These are phyloP conservation scores for Siphlonurus alternatus DNA, from an alignment of 2,888 invertebrate genomes.

Conservation along the genomic window DNA sequence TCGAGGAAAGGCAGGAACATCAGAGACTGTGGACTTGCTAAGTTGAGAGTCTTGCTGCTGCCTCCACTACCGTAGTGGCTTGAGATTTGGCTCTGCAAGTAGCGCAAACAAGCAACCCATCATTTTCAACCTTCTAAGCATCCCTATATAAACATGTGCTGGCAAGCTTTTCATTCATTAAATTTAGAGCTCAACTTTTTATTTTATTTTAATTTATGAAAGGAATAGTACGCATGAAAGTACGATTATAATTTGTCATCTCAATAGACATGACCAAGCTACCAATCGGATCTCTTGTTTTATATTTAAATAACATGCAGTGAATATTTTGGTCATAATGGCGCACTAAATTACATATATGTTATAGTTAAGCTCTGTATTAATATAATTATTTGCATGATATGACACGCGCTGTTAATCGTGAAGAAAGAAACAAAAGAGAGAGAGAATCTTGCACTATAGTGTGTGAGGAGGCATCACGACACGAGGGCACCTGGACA, in stretches of 20 bases:
- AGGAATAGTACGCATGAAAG: background rate
- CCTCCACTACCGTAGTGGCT: conserved; percentile 30
- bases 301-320: background rate
- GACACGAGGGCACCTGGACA: background rate
- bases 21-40: conserved; percentile 43
- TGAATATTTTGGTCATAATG: background rate
- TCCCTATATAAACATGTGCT: background rate
- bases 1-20: conserved; percentile 55
- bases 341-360: background rate
- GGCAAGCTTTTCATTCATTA: background rate
- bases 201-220: background rate
- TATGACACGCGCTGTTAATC: too few relatives aligned
- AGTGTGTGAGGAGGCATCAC: background rate
- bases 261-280: background rate
- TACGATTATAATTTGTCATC: background rate
- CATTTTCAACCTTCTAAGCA: background rate
- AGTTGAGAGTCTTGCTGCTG: conserved; percentile 26
- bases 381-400: too few relatives aligned
- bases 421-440: background rate
- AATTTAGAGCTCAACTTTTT: background rate
- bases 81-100: conserved; percentile 37
- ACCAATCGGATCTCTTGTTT: too few relatives aligned
- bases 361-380: background rate
- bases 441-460: background rate
- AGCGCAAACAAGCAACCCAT: background rate